These are phyloP conservation scores for Agonopterix alstromeriana DNA, from an alignment of 2,888 invertebrate species.

Conservation along the genomic window DNA sequence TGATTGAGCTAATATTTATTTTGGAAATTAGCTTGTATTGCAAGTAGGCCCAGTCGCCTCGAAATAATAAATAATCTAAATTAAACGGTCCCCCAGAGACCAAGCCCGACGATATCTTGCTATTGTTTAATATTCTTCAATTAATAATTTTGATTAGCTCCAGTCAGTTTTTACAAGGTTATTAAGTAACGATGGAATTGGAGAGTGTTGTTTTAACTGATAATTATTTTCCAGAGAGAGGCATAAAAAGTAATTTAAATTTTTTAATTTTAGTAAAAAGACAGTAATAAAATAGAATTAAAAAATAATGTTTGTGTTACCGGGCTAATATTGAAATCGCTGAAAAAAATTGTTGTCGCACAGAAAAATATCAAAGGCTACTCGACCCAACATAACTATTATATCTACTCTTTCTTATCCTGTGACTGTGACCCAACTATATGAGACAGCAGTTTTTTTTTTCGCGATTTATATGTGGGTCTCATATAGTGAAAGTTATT, in stretches of 20 bases:
- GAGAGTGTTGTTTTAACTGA: too few relatives aligned
- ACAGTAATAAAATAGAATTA: too few relatives aligned
- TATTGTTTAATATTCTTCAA: conserved; percentile 62
- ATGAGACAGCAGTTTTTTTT: too few relatives aligned
- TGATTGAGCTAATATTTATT: conserved; percentile 74
- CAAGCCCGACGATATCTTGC: conserved; percentile 27
- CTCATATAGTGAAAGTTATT: too few relatives aligned
- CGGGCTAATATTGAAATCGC: too few relatives aligned
- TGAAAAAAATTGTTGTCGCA: too few relatives aligned
- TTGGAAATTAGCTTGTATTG: conserved; percentile 64
- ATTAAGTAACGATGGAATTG: background rate
- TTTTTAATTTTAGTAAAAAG: background rate
- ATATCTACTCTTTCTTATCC: too few relatives aligned
- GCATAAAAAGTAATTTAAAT: background rate
- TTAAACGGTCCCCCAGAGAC: conserved; percentile 54
- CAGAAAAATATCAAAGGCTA: too few relatives aligned
- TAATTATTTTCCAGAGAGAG: background rate
- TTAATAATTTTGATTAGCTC: conserved; percentile 58
- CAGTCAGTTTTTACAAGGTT: conserved; percentile 14
- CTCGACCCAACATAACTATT: too few relatives aligned
- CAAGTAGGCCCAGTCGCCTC: conserved; percentile 8
- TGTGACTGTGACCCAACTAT: too few relatives aligned
- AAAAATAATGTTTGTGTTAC: too few relatives aligned
- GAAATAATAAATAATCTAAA: conserved; percentile 63
- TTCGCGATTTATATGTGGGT: too few relatives aligned